Base-by-base conservation (phyloP, 64 coral and sea anemone species). In the Orbicella faveolata region DNA sequence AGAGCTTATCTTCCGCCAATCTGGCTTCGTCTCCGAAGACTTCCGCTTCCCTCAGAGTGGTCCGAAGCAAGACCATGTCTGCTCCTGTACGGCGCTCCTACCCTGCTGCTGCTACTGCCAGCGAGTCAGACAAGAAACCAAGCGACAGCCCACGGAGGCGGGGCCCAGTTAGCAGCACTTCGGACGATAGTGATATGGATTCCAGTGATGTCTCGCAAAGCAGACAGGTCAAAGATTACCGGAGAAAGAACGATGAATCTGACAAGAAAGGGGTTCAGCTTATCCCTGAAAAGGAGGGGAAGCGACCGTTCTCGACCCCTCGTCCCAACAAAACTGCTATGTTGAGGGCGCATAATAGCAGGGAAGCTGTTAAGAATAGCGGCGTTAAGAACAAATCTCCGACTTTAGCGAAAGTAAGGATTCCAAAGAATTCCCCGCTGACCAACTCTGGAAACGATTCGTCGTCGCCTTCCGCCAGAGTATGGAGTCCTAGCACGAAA, bases 241-340 rank as follows among this genome's bases (percentile, higher is more conserved):
- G 78, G 30, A n/a, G 87, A 23, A 93, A 65, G 66, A 53, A 44
- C 30, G 83, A 57, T 15, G 72, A 80, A 16, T 65, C 52, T 14
- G 92, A 89, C 9, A 89, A 76, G 81, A 88, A 51, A 44, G 92
- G 83, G 61, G 33, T 73, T 18, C 73, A 73, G 20, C 61, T 88
- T 13, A 85, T 68, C 6, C 21, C 74, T 48, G 88, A 89, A 23
- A 89, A 79, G 57, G 92, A 94, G 20, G 87, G 79, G 6, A 94
- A 94, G 53, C 79, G 95, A 26, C 89, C 92, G 12, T 59, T 86
- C 13, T 87, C 91, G 44, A 76, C 88, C 25, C 94, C 94, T 9
- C 94, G 95, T 73, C 92, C 73, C 0, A 97, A 97, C 63, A 97
- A 97, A 70, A 89, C 95, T 20, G 90, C 95, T 34, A 96, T 93